Evolutionary conservation across 2,797 vertebrate genomes (phyloP), one percentile per base, ranked within the genome.

Genomic region (Phrynocephalus vlangalii): DNA sequence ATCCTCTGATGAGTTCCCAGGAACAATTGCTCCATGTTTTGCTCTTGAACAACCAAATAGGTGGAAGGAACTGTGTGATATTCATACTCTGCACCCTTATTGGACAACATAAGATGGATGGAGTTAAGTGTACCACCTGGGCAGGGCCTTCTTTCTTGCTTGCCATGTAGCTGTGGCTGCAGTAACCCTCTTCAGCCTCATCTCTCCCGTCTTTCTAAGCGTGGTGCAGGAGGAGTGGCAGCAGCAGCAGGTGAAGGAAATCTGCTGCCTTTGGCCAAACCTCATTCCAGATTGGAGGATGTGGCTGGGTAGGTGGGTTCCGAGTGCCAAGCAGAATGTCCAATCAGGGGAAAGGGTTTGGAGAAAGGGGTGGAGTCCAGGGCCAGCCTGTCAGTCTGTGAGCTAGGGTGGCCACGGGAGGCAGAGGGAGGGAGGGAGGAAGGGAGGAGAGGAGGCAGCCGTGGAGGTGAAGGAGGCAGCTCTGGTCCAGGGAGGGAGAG

Each of bases 271-370:
- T 18, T 76, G 79, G 15, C 70, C 66, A 76, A 75, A 22, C 44
- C 68, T 22, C 70, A 15, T 4, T n/a, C 6, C 30, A 11, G 20
- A 85, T 88, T 85, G 83, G 82, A 68, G 60, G 33, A 85, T 10
- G 63, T 5, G 22, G 70, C 30, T 22, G 33, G 78, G 70, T 38
- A 85, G 87, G 87, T 63, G 87, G 87, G 83, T 1, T 16, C 56
- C 38, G 56, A 63, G 26, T 5, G 68, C 5, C 4, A 22, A 20
- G n/a, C 75, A 18, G 30, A 16, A 72, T 88, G 82, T 75, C 67
- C 71, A 76, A 2, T 60, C 44, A 10, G 16, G 30, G 83, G 3
- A 30, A 75, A 78, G 75, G 76, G 38, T 67, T 44, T n/a, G 20
- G 73, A 9, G 83, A 3, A 33, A 67, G 73, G 26, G 6, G 28